Evolutionary conservation across 2,797 vertebrate species (phyloP).

Genomic region (Gorsachius magnificus): DNA sequence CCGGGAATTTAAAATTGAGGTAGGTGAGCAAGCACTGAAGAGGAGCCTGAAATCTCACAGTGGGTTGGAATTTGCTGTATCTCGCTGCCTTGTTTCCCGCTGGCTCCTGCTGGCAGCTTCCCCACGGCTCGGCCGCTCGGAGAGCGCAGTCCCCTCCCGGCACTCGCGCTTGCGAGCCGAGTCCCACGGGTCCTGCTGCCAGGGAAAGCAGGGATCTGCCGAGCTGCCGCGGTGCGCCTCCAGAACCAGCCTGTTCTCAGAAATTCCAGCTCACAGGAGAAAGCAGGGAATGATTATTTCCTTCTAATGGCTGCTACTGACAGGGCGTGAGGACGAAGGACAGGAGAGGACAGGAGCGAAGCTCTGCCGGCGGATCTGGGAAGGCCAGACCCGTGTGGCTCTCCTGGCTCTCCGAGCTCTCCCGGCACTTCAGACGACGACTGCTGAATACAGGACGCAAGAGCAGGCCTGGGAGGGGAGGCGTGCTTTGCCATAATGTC

Average conservation of each 20-base stretch:
- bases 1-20: neutral
- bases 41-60: neutral
- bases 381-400: neutral
- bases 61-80: neutral
- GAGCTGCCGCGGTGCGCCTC: neutral
- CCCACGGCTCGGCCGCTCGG: fast-evolving
- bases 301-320: neutral
- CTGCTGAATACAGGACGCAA: neutral
- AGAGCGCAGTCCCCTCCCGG: neutral
- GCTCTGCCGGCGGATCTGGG: neutral
- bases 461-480: neutral
- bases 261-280: neutral
- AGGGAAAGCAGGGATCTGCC: neutral
- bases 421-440: fast-evolving
- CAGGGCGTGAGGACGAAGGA: neutral
- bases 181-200: neutral
- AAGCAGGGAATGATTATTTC: neutral
- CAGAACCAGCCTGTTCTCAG: neutral
- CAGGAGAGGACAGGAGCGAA: neutral
- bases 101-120: neutral
- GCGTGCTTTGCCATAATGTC: neutral
- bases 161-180: neutral
- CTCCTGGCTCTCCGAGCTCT: neutral
- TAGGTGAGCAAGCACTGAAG: neutral
- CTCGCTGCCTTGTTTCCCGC: neutral